Evolutionary conservation across 2,113 vertebrate genomes (phyloP), one percentile per base, ranked within the genome.

Genomic region (Misgurnus anguillicaudatus): DNA sequence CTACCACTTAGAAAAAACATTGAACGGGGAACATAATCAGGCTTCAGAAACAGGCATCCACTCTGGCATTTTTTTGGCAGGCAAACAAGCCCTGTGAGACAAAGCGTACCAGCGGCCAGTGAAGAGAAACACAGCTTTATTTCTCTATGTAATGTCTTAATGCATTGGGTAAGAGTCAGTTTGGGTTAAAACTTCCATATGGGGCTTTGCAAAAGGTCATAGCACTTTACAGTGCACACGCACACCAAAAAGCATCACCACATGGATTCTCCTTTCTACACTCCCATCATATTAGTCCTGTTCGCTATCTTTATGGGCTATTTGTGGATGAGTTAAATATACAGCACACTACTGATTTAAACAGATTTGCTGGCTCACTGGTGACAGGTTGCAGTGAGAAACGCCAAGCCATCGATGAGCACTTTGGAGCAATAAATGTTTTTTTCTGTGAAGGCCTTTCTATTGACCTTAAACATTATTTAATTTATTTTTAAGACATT

Each of bases 351-450:
- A 31, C 24, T 31, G 2, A 31, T 31, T 31, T 31, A 86, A 84
- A 58, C 65, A 74, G 75, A 83, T 81, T 77, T 75, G 78, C 75
- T 80, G 58, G 51, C n/a, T n/a, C n/a, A n/a, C n/a, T n/a, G n/a
- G n/a, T n/a, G n/a, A n/a, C n/a, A n/a, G n/a, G n/a, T n/a, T n/a
- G n/a, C n/a, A n/a, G n/a, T n/a, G n/a, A n/a, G n/a, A n/a, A n/a
- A n/a, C n/a, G n/a, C n/a, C n/a, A n/a, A n/a, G n/a, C n/a, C n/a
- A n/a, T n/a, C n/a, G n/a, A n/a, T 41, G 24, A 31, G 24, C 24
- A 31, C n/a, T n/a, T n/a, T n/a, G n/a, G n/a, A n/a, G n/a, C 24
- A 31, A 1, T 31, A 31, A 31, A 31, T 31, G 0, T 31, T 1
- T 31, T 31, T 31, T 31, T 31, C 24, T 31, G 24, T 31, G 24